Evolutionary conservation across 2,113 vertebrate species (phyloP), one percentile per base, ranked within the genome.

Genomic region (Syngnathus typhle): DNA sequence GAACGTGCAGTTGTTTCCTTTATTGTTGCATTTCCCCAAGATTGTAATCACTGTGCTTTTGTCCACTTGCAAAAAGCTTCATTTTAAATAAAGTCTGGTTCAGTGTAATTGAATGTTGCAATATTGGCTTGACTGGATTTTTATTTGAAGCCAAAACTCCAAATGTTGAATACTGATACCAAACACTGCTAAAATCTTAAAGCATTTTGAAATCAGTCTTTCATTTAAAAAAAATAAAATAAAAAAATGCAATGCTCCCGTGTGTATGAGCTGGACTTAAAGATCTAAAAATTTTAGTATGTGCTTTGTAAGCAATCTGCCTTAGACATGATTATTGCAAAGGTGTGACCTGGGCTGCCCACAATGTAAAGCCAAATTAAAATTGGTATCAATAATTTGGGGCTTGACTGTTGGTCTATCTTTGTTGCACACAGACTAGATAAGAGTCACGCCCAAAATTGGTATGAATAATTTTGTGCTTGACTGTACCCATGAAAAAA

Each of bases 21-120:
- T 67, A 67, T 23, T 63, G 46, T 51, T 64, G 32, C 36, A 58
- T 70, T 65, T 46, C 27, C 10, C 12, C 58, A 11, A n/a, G 58
- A 32, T 64, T 60, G 27, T 54, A 15, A 49, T 39, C 7, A 27
- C 21, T 56, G 19, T 61, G 54, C n/a, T 65, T 21, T 67, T 21
- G 16, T 52, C 46, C 9, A 41, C 66, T 15, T 36, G 58, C 58
- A 60, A 39, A 60, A 60, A 38, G 7, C 3, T n/a, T 66, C 1
- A 62, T 38, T 65, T 68, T 0, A 18, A 16, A 32, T 55, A 19
- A 69, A n/a, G 39, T 16, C 1, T 67, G n/a, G 52, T 47, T 55
- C 5, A 43, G 16, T 54, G 9, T 1, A 62, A 60, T 10, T 32
- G 27, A 7, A 3, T 51, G 44, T 18, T 16, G 15, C 16, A 10